Percentiles rank a stretch among this genome's conserved stretches.
Evolutionary conservation across 2,888 invertebrate genomes (phyloP).

Genomic region (Lithophane ornitopus): DNA sequence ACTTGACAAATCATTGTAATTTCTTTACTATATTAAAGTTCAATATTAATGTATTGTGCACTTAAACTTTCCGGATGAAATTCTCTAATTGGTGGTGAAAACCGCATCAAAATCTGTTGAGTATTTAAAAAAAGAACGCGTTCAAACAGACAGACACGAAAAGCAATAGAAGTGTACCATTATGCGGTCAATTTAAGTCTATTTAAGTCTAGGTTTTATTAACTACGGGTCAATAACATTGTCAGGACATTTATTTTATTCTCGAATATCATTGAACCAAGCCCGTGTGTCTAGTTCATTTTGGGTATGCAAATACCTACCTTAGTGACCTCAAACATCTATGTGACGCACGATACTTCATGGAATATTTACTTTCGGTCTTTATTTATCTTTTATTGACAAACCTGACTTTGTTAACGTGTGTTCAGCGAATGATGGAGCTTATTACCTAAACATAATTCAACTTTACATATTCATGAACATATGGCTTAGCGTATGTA

Average conservation of each 20-base stretch:
- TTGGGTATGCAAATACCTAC: background rate
- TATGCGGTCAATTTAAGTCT: background rate
- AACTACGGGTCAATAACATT: background rate
- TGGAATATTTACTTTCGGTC: background rate
- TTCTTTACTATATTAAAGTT: too few relatives aligned
- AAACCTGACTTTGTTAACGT: background rate
- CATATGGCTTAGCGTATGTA: too few relatives aligned
- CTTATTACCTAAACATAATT: too few relatives aligned
- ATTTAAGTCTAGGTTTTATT: conserved; percentile 1
- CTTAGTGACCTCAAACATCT: background rate
- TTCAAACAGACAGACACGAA: too few relatives aligned
- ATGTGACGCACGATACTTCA: background rate
- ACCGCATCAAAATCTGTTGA: too few relatives aligned
- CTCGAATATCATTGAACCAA: background rate
- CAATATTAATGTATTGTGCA: too few relatives aligned
- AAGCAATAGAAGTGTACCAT: background rate
- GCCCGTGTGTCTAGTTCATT: background rate
- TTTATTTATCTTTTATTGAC: background rate
- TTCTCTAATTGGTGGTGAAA: too few relatives aligned
- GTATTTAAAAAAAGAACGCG: too few relatives aligned
- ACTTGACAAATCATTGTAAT: too few relatives aligned
- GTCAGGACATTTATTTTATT: background rate
- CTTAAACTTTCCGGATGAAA: too few relatives aligned
- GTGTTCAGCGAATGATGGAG: background rate
- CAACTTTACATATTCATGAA: too few relatives aligned